Evolutionary conservation across 2,113 vertebrate genomes (phyloP), one percentile per base, ranked within the genome.

Genomic region (Proterorhinus semilunaris): DNA sequence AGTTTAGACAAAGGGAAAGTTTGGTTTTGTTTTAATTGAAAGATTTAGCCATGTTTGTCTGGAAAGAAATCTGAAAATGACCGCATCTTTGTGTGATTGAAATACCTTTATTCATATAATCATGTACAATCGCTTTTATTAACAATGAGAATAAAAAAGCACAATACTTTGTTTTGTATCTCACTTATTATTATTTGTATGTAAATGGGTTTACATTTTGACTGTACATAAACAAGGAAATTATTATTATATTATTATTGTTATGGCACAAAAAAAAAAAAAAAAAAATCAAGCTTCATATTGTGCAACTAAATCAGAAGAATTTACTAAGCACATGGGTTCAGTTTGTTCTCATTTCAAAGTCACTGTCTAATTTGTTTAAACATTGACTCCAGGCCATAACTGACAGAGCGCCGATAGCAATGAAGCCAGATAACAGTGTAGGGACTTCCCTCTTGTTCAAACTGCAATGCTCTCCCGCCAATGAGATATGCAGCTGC

Each of bases 401-500:
- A n/a, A 46, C 6, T 15, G 36, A 57, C 50, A 66, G 53, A 62
- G 54, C 62, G 59, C 15, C 44, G 16, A 50, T 65, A 45, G 12
- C 36, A 45, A 6, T 54, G n/a, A 57, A 21, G 51, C 48, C 12
- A 21, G 12, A 51, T 62, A 55, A 47, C 13, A 45, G 7, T 8
- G 47, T 15, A 53, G 6, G 53, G 73, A 84, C 78, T 78, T 81
- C 74, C 81, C 77, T 73, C 65, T 42, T 51, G 72, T 76, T 8
- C 1, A 48, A 75, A 75, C 47, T 52, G 72, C 58, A 66, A 45
- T 8, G 59, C 71, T 63, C 79, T 86, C 71, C 80, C 63, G 54
- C 84, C 78, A 84, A 69, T 82, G 64, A 77, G 66, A 67, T 62
- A 13, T 75, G 81, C 74, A 85, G 81, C 80, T 83, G 86, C 78